Evolutionary conservation across 2,888 invertebrate genomes (phyloP).

Genomic region (Sturmia bella): DNA sequence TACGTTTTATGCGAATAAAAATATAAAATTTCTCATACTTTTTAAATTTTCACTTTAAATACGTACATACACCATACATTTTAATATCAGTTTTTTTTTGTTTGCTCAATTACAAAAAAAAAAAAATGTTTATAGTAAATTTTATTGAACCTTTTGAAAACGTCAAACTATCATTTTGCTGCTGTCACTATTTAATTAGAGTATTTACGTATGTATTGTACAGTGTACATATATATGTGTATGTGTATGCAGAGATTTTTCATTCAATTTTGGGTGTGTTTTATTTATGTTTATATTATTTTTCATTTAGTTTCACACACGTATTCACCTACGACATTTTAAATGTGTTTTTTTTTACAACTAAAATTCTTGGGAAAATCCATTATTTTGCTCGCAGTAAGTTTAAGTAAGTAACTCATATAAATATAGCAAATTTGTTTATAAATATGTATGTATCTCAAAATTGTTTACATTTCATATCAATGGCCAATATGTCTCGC

Average conservation of each 20-base stretch:
- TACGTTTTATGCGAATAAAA: no score
- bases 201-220: background rate
- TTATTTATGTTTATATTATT: background rate
- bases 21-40: no score
- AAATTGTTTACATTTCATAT: conserved; percentile 45
- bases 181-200: background rate
- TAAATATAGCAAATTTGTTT: conserved; percentile 27
- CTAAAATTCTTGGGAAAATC: conserved; percentile 31
- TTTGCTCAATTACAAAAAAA: background rate
- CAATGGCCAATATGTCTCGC: conserved; percentile 44
- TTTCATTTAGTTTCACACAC: background rate
- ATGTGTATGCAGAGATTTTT: no score
- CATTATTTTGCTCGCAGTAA: conserved; percentile 7
- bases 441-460: conserved; percentile 44
- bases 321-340: conserved; percentile 35
- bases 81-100: background rate
- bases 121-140: background rate
- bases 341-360: background rate
- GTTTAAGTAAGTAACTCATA: background rate
- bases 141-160: conserved; percentile 4
- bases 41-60: no score
- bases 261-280: background rate
- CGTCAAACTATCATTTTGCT: conserved; percentile 1
- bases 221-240: no score
- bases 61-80: no score